Percentiles rank a stretch among this genome's conserved stretches.
Conservation (phyloP, 2,113 vertebrate genomes). For the Caranx ignobilis region DNA sequence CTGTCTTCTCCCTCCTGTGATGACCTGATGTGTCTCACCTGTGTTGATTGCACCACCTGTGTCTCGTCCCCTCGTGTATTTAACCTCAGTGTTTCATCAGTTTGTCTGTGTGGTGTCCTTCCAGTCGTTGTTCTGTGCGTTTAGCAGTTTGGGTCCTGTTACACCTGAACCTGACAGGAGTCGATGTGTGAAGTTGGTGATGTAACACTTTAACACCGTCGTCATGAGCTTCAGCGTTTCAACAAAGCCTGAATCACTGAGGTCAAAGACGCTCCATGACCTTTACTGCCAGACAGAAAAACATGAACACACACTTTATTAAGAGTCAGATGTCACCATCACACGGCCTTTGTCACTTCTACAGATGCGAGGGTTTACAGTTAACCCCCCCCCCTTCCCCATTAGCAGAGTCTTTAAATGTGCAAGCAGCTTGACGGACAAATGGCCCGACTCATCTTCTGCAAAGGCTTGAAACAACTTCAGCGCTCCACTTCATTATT, state of each 20-base stretch:
- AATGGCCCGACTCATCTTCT: conserved; percentile 30
- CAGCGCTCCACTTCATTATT: conserved; percentile 64
- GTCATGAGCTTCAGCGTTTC: neutral
- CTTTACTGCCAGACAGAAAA: neutral
- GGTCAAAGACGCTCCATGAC: neutral
- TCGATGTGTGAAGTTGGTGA: neutral
- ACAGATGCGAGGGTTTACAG: conserved; percentile 5
- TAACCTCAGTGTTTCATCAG: no score
- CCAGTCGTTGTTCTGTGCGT: no score
- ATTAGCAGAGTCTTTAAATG: conserved; percentile 27
- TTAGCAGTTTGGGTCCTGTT: no score
- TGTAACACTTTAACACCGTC: neutral
- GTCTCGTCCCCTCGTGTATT: no score
- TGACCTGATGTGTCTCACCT: no score
- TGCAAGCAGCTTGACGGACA: conserved; percentile 31
- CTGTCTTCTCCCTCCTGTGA: no score
- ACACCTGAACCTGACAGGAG: no score
- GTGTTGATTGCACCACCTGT: no score
- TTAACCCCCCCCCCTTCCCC: neutral
- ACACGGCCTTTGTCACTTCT: neutral
- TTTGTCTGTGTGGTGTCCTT: no score
- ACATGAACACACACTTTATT: neutral
- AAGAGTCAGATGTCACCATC: neutral
- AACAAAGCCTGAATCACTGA: neutral
- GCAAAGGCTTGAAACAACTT: conserved; percentile 72